Evolutionary conservation across 2,797 vertebrate genomes (phyloP), one percentile per base, ranked within the genome.

Genomic region (Enteromius fasciolatus): DNA sequence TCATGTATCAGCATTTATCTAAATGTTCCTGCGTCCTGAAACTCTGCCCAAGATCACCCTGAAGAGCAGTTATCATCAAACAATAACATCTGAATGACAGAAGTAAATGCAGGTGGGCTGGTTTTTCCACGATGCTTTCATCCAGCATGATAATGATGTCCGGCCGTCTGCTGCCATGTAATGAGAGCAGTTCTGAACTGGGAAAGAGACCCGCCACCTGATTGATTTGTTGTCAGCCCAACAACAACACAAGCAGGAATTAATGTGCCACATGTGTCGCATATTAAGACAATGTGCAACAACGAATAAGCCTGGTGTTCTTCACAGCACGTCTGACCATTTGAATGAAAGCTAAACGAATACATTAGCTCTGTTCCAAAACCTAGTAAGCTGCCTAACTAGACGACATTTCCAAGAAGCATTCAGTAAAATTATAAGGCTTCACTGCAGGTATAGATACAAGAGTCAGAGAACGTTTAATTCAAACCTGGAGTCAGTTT

Each of bases 141-240:
- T 85, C 63, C 41, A 81, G 89, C 78, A 80, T 90, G 83, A 84
- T 87, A 84, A 89, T 85, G 81, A 89, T 83, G 81, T 79, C 82
- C 76, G 46, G 78, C 78, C 68, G 79, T 89, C 89, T 73, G 81
- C 44, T 52, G 69, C 64, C 25, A 67, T 15, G 74, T 86, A 87
- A 88, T 87, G 87, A 86, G 81, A 83, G 75, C 81, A 57, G 78
- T 77, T 48, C 41, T 28, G 44, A 59, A 72, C 80, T 74, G 36
- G 44, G 76, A 33, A 36, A 76, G 48, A 61, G 44, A 77, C 67
- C 73, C 82, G 84, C 78, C 76, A 80, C 69, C 82, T 84, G 82
- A 91, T 86, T 86, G 89, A 92, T 92, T 88, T 87, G 75, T 86
- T 91, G 87, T 89, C 84, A 78, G 36, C 70, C 39, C 41, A 66